Evolutionary conservation across 1,140 invertebrate species (phyloP), one percentile per base, ranked within the genome.

Genomic region (Helicorthomorpha holstii): DNA sequence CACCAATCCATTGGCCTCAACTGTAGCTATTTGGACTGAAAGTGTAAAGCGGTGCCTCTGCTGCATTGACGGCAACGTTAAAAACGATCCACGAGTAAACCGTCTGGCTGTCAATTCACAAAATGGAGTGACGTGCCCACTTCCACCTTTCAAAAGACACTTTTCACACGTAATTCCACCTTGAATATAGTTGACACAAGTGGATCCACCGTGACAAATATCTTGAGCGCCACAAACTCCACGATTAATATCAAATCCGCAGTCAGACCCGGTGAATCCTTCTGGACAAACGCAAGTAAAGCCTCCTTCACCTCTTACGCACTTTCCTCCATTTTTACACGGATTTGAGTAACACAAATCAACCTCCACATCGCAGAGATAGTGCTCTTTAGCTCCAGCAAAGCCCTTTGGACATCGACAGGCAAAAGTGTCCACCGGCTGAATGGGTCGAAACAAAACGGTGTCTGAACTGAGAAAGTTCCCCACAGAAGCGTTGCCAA

Each of bases 261-360:
- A 34, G 16, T 34, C 29, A 34, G 7, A 16, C 57, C 89, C 90
- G 34, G 82, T 82, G 63, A 80, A 95, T 1, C 77, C 79, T 0
- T 75, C 58, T 0, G 70, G 61, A 66, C 95, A 99, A 0, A 83
- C 73, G 64, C 95, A 98, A 0, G 85, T 84, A 64, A 93, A 97
- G 1, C 90, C 90, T 12, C 87, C 82, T 68, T 98, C 95, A 3
- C 79, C 76, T 0, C 85, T 70, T 49, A 83, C 65, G 61, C 95
- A 98, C 0, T 78, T 83, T 0, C 92, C 94, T 27, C 83, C 84
- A 63, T 91, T 88, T 58, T 76, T 70, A 65, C 95, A 98, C 0
- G 94, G 93, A 59, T 83, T 88, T 1, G 91, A 95, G 64, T 96
- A 98, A 64, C 95, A 99, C 0, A 97, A 68, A 69, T 99, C 92